Base-by-base conservation (phyloP, 2,113 vertebrate species). In the Ptilonorhynchus violaceus region DNA sequence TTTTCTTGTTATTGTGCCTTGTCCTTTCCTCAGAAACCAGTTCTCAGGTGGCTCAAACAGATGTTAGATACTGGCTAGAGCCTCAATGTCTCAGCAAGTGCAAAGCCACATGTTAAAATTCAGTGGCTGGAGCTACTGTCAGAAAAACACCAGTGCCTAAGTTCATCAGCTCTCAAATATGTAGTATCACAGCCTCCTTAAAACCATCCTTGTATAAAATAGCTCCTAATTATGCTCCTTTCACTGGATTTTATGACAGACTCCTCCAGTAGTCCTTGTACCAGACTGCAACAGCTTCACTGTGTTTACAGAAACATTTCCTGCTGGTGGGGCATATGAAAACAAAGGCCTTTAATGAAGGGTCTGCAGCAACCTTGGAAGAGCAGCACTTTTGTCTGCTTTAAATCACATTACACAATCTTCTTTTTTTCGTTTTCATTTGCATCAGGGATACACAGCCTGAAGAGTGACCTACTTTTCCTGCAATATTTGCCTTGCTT, bases 401-500 rank as follows among this genome's bases (percentile, higher is more conserved):
- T 79, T 78, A 91, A 67, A 93, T 96, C 59, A 85, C 37, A 66
- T 88, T 86, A 75, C 52, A 67, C 42, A 63, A 70, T 80, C 31
- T 78, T 82, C 76, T 86, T 93, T 83, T 41, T 91, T 77, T 89
- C 2, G 0, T 94, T 97, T 96, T 82, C 37, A 79, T 70, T 94
- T 96, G 86, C 85, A 96, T 96, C 82, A 85, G 96, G 91, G 69
- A 89, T 85, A 89, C 33, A 86, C 81, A 92, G 94, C 53, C 73
- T 90, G 73, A 96, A 96, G 84, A 85, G 66, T 98, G 97, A 97
- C 97, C 97, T 97, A 98, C 93, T 98, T 98, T 97, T 81, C 55
- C 76, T 93, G 66, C 80, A 96, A 89, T 96, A 95, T 96, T 98
- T 97, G 87, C 94, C 95, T 98, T 96, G 77, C 88, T 97, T 97